A percentile compares a stretch with the other conserved stretches of the same genome.
Evolutionary conservation across 2,113 vertebrate species (phyloP).

Genomic region (Saguinus imperator): DNA sequence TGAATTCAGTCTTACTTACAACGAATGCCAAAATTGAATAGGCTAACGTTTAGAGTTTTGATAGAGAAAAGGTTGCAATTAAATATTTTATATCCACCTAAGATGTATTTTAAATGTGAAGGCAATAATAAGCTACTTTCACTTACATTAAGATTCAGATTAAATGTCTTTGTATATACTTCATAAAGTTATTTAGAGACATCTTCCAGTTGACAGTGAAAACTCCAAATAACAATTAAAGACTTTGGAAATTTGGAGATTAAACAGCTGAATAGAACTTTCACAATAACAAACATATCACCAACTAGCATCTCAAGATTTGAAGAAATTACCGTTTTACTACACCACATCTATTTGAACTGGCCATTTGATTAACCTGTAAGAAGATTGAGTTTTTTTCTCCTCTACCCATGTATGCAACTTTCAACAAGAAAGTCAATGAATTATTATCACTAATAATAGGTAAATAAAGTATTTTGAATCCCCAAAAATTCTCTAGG

Average conservation of each 20-base stretch:
- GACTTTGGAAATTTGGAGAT: not conserved
- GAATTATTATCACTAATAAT: not conserved
- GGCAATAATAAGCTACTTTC: slow-evolving; percentile 21
- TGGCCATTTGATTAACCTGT: not conserved
- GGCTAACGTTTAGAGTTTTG: not conserved
- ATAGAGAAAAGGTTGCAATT: not conserved
- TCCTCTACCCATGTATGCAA: not conserved
- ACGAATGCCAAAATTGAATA: not conserved
- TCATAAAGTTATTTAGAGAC: not conserved
- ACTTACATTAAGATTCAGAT: not conserved
- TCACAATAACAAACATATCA: not conserved
- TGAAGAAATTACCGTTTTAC: not conserved
- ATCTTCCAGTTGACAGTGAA: not conserved
- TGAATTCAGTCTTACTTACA: slow-evolving; percentile 30
- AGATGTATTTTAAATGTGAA: slow-evolving; percentile 41
- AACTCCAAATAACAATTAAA: not conserved
- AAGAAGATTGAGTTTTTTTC: not conserved
- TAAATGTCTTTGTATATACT: not conserved
- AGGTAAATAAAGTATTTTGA: not conserved
- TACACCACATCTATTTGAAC: not conserved
- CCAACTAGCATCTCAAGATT: not conserved
- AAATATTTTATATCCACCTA: not conserved
- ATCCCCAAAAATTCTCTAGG: not conserved
- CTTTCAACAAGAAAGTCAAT: not conserved
- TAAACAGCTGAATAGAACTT: not conserved